Percentiles rank a stretch among this genome's conserved stretches.
Evolutionary conservation across 2,797 vertebrate species (phyloP).

Genomic region (Mus minutoides): DNA sequence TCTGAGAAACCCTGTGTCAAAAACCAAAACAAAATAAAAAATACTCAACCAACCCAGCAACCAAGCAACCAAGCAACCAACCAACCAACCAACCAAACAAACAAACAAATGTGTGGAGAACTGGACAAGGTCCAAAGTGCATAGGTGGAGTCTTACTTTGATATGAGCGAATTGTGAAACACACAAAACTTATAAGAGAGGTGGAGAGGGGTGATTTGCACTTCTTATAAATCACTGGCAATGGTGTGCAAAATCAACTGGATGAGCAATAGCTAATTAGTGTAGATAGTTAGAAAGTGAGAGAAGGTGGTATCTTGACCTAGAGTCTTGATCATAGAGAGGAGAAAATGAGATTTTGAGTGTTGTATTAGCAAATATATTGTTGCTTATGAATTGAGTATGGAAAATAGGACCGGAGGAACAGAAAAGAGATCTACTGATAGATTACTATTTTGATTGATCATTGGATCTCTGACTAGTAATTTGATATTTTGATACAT

Average conservation of each 20-base stretch:
- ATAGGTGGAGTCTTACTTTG: background rate
- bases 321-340: background rate
- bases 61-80: background rate
- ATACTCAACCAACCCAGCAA: background rate
- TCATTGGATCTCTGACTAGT: background rate
- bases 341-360: background rate
- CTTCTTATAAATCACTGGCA: background rate
- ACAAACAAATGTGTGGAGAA: background rate
- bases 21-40: background rate
- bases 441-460: background rate
- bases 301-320: background rate
- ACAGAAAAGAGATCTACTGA: background rate
- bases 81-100: no score
- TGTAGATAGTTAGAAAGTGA: background rate
- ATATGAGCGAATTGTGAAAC: background rate
- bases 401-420: background rate
- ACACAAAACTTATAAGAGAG: background rate
- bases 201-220: background rate
- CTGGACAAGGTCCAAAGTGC: background rate
- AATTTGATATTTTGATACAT: background rate
- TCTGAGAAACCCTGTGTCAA: background rate
- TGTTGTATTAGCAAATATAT: background rate
- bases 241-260: background rate
- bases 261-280: background rate
- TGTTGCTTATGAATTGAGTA: background rate